A percentile compares a stretch with the other conserved stretches of the same genome.
phyloP scores from a whole-genome alignment of 37 sponge, comb jelly and placozoan species.

The Geodia barretti region DNA sequence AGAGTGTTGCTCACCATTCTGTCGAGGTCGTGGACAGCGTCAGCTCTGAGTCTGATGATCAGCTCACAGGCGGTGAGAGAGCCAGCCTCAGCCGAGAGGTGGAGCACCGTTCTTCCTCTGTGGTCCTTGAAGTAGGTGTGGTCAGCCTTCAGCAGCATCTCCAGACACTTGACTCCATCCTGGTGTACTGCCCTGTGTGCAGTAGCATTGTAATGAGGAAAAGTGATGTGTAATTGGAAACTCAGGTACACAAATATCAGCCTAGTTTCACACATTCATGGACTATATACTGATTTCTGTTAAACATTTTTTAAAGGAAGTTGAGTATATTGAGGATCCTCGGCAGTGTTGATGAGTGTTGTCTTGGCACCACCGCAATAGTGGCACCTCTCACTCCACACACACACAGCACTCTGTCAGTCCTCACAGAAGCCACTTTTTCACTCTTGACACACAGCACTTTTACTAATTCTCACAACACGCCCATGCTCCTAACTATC shows the following conservation, averaged over 20 bases:
- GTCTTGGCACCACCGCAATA: background rate
- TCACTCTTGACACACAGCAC: too few relatives aligned
- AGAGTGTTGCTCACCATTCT: slow-evolving; percentile 70
- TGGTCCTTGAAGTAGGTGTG: slow-evolving; percentile 89
- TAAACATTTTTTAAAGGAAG: background rate
- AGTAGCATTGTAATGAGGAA: too few relatives aligned
- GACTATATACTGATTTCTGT: background rate
- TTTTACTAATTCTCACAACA: too few relatives aligned
- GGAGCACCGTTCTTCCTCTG: slow-evolving; percentile 75
- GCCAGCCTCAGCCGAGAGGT: slow-evolving; percentile 75
- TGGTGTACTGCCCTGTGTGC: slow-evolving; percentile 76
- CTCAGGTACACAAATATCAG: background rate
- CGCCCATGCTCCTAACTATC: too few relatives aligned
- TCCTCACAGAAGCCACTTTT: too few relatives aligned
- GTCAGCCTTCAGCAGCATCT: slow-evolving; percentile 68
- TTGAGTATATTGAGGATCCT: background rate
- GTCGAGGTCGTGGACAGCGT: slow-evolving; percentile 78
- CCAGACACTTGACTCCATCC: slow-evolving; percentile 43
- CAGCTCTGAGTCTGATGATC: slow-evolving; percentile 54
- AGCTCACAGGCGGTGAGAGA: slow-evolving; percentile 52
- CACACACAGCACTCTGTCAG: too few relatives aligned
- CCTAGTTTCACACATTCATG: background rate
- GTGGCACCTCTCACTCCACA: background rate
- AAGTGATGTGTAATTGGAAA: background rate
- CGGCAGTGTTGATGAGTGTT: background rate